Base-by-base conservation (phyloP, 2,113 vertebrate genomes). In the Malurus melanocephalus region DNA sequence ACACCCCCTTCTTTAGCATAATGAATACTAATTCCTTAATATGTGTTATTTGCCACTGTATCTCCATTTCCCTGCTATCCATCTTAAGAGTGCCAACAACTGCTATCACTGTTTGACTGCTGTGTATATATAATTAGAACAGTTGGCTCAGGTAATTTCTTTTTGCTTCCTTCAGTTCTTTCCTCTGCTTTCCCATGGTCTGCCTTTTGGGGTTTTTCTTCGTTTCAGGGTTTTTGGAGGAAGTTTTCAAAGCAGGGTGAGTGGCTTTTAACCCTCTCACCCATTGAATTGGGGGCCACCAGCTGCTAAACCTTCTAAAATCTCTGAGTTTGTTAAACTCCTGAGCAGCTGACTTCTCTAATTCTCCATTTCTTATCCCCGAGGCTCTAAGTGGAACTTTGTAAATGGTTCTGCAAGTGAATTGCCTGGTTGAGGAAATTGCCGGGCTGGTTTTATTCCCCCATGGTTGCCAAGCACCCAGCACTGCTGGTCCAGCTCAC, bases 61-160 rank as follows among this genome's bases (percentile, higher is more conserved):
- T 80, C 78, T 90, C 59, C 42, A 43, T 80, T 75, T 88, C 32
- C 82, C 81, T 56, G 28, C 74, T 74, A 81, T 79, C 75, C 1
- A 0, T 88, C 83, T 89, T 66, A 83, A 51, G 62, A 60, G 43
- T 21, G 10, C 65, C 80, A 88, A 65, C 60, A 84, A 80, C 80
- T 84, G 65, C 80, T 88, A 79, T 76, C 82, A 74, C 79, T 43
- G 10, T 71, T 88, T 77, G 65, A 92, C 93, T 91, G 53, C 85
- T 72, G 42, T 69, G 92, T 87, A 65, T 93, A 62, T 92, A 87
- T 95, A 90, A 94, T 95, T 96, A 94, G 91, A 96, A 69, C 55
- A 67, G 71, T 76, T 85, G 84, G 84, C 84, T 95, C 72, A 68
- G 89, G 85, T 86, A 84, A 94, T 94, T 94, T 88, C 72, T 86